Evolutionary conservation across 2,797 vertebrate genomes (phyloP).

Genomic region (Malurus leucopterus): DNA sequence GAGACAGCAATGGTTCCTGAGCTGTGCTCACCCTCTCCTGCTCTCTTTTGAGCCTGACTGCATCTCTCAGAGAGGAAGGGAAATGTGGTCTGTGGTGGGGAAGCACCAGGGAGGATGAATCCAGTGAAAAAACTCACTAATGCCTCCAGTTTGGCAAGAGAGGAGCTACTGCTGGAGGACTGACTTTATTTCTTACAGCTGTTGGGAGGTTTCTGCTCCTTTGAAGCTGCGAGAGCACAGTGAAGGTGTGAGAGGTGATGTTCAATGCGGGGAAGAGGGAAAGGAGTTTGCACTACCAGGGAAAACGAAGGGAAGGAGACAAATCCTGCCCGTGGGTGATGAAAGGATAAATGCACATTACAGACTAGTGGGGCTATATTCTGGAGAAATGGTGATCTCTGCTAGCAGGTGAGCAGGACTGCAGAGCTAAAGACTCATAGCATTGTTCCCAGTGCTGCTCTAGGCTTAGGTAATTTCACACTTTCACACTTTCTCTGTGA

Average conservation of each 20-base stretch:
- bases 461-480: conserved; percentile 2
- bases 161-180: not conserved
- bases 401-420: not conserved
- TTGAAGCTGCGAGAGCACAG: not conserved
- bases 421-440: not conserved
- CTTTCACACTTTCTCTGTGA: not conserved
- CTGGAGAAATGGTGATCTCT: not conserved
- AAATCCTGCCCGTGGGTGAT: not conserved
- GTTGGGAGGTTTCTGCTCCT: conserved; percentile 21
- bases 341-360: not conserved
- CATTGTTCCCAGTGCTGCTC: not conserved
- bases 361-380: not conserved
- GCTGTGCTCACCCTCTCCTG: not conserved
- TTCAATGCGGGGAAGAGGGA: not conserved
- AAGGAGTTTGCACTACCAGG: not conserved
- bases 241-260: not conserved
- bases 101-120: not conserved
- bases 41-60: not conserved
- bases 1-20: not conserved
- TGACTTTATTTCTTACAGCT: not conserved
- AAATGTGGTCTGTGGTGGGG: accelerated
- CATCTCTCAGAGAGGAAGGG: not conserved
- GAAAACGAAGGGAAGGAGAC: conserved; percentile 18
- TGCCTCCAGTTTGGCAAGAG: not conserved
- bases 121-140: not conserved